Percentiles rank a stretch among this genome's conserved stretches.
Conservation (phyloP, 2,113 vertebrate species). For the Artemisiospiza belli region DNA sequence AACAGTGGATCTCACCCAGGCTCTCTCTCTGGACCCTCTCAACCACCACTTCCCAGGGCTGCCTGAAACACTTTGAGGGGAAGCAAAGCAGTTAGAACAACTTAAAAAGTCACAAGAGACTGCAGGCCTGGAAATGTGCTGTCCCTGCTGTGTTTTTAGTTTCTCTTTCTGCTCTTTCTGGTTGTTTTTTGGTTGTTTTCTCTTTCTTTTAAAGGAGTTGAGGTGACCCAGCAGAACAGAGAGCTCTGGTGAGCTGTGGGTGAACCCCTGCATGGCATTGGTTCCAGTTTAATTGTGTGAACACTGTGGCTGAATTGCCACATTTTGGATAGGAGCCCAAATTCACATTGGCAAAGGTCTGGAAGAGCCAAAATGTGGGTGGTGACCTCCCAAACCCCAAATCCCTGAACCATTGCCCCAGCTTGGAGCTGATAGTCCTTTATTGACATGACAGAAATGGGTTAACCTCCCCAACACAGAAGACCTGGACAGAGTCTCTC, state of each 20-base stretch:
- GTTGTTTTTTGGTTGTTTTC: too few species aligned
- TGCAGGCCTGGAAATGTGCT: background rate
- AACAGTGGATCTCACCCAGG: background rate
- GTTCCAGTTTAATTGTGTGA: background rate
- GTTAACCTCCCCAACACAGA: background rate
- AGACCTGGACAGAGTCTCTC: background rate
- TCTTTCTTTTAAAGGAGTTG: background rate
- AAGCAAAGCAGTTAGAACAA: background rate
- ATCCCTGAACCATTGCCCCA: background rate
- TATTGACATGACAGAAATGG: background rate
- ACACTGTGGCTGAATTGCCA: background rate
- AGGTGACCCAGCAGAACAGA: background rate
- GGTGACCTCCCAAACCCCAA: background rate
- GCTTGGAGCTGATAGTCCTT: background rate
- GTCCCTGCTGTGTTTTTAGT: background rate
- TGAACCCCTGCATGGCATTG: rapidly evolving
- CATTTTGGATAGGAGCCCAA: background rate
- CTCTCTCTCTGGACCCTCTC: background rate
- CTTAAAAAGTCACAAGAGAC: background rate
- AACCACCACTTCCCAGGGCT: background rate
- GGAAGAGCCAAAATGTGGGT: background rate
- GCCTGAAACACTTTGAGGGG: background rate
- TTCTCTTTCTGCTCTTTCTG: background rate
- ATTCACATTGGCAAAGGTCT: background rate
- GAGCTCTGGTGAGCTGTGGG: background rate